phyloP scores from a whole-genome alignment of 2,113 vertebrate genomes.

The Pycnonotus jocosus region DNA sequence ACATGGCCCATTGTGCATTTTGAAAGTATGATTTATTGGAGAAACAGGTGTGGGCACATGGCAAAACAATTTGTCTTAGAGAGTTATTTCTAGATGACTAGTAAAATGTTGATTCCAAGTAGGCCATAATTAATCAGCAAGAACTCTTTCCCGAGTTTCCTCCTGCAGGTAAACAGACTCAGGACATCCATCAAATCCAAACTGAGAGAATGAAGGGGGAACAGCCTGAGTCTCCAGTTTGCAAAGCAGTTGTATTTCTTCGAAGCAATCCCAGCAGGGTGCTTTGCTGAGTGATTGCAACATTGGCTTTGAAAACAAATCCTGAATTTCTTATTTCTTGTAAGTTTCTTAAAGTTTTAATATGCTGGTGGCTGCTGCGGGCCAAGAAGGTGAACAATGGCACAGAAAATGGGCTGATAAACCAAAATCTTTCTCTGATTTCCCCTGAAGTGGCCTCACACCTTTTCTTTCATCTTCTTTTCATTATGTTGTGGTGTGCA shows the following conservation, averaged over 20 bases:
- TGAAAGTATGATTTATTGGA: conserved; percentile 3
- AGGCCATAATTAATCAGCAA: conserved; percentile 39
- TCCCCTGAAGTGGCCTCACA: background rate
- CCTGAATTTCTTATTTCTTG: background rate
- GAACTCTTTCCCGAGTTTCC: background rate
- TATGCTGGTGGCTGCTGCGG: background rate
- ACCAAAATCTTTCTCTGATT: background rate
- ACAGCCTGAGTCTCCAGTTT: background rate
- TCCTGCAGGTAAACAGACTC: background rate
- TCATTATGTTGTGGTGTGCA: background rate
- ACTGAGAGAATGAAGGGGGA: background rate
- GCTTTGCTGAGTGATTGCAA: background rate
- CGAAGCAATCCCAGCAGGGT: background rate
- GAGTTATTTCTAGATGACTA: conserved; percentile 27
- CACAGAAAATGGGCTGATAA: background rate
- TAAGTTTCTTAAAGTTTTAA: background rate
- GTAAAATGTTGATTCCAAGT: background rate
- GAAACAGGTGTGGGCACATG: background rate
- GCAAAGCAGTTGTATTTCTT: background rate
- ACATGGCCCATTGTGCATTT: background rate
- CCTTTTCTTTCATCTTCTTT: background rate
- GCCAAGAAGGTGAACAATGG: background rate
- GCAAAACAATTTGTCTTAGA: background rate
- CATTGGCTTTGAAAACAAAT: background rate
- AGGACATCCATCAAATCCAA: background rate